Evolutionary conservation across 2,113 vertebrate genomes (phyloP).

Genomic region (Dicerorhinus sumatrensis): DNA sequence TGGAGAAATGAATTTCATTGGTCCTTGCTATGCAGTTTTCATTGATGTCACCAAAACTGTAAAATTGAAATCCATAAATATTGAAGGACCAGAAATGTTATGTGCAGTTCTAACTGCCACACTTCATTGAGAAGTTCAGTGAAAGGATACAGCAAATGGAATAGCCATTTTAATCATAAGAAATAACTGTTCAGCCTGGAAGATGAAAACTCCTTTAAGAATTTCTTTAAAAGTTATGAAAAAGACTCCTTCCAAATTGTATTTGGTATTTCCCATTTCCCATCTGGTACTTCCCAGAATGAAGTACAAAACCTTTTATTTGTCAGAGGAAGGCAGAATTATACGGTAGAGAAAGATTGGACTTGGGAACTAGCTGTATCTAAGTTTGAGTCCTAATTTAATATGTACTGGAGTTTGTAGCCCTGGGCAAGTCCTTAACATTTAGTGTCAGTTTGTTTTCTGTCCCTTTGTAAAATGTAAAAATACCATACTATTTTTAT

Average conservation of each 20-base stretch:
- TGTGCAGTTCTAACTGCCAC: neutral
- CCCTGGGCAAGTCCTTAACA: neutral
- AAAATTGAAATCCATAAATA: neutral
- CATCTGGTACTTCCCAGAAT: neutral
- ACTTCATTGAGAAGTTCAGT: neutral
- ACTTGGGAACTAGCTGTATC: neutral
- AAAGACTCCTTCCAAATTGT: neutral
- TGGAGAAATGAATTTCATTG: neutral
- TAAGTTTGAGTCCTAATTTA: neutral
- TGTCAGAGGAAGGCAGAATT: neutral
- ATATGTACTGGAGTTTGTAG: neutral
- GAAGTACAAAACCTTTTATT: neutral
- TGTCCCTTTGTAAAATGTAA: neutral
- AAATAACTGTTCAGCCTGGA: neutral
- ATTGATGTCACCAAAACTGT: neutral
- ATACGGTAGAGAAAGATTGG: neutral
- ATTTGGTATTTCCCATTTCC: neutral
- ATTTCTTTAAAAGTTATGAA: slow-evolving; percentile 4
- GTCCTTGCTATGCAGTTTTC: neutral
- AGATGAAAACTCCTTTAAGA: neutral
- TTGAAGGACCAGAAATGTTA: neutral
- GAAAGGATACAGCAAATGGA: neutral
- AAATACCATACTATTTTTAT: neutral
- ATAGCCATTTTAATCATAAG: neutral
- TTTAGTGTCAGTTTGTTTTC: neutral